Conservation (phyloP, 2,113 vertebrate species). For the Rana temporaria region DNA sequence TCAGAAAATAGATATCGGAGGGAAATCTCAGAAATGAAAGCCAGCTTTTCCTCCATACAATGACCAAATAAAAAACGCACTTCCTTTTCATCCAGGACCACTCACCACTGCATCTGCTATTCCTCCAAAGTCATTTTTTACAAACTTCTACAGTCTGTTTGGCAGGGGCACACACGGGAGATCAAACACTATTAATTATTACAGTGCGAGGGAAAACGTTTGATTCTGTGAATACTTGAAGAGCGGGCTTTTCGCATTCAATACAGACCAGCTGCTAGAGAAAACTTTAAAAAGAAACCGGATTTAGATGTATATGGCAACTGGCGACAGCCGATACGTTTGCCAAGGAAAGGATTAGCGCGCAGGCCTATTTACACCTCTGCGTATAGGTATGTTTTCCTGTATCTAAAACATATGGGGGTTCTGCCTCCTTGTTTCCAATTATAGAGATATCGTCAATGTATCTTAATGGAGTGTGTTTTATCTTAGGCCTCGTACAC, state of each 20-base stretch:
- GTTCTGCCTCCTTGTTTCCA: too few species aligned
- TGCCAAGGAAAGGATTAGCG: too few species aligned
- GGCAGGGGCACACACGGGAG: conserved; percentile 44
- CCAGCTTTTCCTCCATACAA: background rate
- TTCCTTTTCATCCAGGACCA: background rate
- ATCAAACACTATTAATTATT: conserved; percentile 52
- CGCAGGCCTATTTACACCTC: too few species aligned
- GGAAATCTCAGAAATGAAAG: conserved; percentile 4
- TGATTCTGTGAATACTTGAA: conserved; percentile 24
- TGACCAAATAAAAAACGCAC: background rate
- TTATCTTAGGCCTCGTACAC: too few species aligned
- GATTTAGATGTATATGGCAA: background rate
- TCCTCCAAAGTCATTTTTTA: conserved; percentile 16
- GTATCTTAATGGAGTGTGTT: too few species aligned
- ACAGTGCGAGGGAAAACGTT: conserved; percentile 40
- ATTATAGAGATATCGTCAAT: too few species aligned
- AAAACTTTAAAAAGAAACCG: conserved; percentile 10
- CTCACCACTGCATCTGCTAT: conserved; percentile 11
- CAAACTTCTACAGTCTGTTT: conserved; percentile 17
- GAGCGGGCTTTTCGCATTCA: conserved; percentile 8
- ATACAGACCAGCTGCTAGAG: conserved; percentile 41
- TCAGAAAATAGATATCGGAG: background rate
- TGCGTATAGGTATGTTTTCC: too few species aligned
- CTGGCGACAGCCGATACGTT: too few species aligned
- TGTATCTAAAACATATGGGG: too few species aligned